Evolutionary conservation across 2,113 vertebrate species (phyloP).

Genomic region (Phycodurus eques): DNA sequence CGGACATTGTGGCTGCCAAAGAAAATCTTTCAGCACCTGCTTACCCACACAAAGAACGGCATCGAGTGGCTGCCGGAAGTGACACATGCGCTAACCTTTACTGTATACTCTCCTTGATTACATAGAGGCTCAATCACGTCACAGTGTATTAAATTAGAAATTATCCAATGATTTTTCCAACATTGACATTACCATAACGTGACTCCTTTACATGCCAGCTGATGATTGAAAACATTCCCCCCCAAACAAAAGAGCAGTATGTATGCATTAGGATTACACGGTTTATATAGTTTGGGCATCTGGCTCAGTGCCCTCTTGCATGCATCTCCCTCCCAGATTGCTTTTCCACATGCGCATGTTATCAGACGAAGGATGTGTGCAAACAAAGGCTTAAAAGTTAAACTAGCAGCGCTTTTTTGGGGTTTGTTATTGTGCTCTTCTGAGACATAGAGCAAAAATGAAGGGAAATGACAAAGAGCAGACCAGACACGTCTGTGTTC

Average conservation of each 20-base stretch:
- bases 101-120: constrained; percentile 29
- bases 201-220: constrained; percentile 30
- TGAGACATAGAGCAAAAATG: constrained; percentile 19
- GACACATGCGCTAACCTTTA: constrained; percentile 47
- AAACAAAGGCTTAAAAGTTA: constrained; percentile 32
- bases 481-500: constrained; percentile 31
- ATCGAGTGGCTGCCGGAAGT: constrained; percentile 33
- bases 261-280: constrained; percentile 47
- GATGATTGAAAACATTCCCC: constrained; percentile 47
- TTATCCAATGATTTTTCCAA: constrained; percentile 23
- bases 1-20: constrained; percentile 43
- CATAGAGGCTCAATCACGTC: constrained; percentile 24
- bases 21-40: constrained; percentile 56
- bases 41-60: constrained; percentile 46
- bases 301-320: constrained; percentile 4
- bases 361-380: constrained; percentile 24
- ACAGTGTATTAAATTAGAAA: constrained; percentile 33
- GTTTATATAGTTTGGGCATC: constrained; percentile 35
- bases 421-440: constrained; percentile 4
- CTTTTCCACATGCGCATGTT: constrained; percentile 28
- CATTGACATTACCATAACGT: constrained; percentile 37
- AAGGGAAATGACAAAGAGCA: constrained; percentile 26
- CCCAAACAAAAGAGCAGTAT: constrained; percentile 28
- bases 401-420: constrained; percentile 20
- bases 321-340: constrained; percentile 37